Evolutionary conservation across 2,797 vertebrate genomes (phyloP), one percentile per base, ranked within the genome.

Genomic region (Cossypha heuglini): DNA sequence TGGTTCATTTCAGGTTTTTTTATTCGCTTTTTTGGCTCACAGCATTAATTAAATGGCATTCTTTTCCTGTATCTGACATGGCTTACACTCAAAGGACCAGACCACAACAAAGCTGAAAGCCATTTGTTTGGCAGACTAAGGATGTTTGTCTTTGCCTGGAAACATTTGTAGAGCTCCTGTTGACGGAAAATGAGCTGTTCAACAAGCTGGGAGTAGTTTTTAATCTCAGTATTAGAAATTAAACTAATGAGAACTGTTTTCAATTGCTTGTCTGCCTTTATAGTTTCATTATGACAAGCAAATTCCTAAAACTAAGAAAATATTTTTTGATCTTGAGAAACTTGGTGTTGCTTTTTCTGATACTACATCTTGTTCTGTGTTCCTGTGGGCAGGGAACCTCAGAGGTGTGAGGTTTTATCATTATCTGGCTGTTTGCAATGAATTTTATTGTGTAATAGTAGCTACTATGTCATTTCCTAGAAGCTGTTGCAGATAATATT

Each of bases 71-170:
- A 85, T 93, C 83, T 93, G 75, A 68, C 58, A 33, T 84, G 77
- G 74, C 79, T 92, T 80, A 29, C 83, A 85, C 84, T 95, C 81
- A 88, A 91, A 96, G 67, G 90, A 90, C 43, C 29, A 74, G 90
- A 90, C 90, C 84, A 86, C 94, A 95, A 69, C 83, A 95, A 94
- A 96, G 89, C 92, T 92, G 84, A 94, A 92, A 93, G 69, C 54
- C 94, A 66, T 97, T 96, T 95, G 90, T 90, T 91, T 93, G 79
- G 90, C 91, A 90, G 90, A 75, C 79, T 87, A 37, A 81, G 82
- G 93, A 92, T 93, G 82, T 95, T 96, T 93, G 77, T 94, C 95
- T 93, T 95, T 94, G 77, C 91, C 38, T 92, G 76, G 87, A 94
- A 95, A 88, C 62, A 45, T 86, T 94, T 90, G 80, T 83, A 83